Evolutionary conservation across 1,140 invertebrate species (phyloP).

Genomic region (Watersipora subatra): DNA sequence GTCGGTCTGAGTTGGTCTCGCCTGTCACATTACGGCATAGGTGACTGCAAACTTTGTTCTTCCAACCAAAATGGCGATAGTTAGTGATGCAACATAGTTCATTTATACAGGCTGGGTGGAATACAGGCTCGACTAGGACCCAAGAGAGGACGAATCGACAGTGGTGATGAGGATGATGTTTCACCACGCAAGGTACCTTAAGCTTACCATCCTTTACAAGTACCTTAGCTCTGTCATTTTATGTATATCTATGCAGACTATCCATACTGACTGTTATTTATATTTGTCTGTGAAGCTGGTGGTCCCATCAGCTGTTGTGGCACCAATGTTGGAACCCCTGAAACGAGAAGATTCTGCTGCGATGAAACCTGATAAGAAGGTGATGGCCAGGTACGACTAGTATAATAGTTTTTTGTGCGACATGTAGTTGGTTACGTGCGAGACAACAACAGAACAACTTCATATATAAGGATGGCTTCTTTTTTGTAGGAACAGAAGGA

Average conservation of each 20-base stretch:
- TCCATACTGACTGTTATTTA: too few species aligned
- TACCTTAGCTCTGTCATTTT: too few species aligned
- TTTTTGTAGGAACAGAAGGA: conserved; percentile 61
- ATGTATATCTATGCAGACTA: too few species aligned
- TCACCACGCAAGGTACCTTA: too few species aligned
- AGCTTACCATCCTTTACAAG: too few species aligned
- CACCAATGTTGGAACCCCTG: not conserved
- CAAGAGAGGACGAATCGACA: not conserved
- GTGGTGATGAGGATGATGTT: not conserved
- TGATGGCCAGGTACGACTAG: not conserved
- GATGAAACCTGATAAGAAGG: not conserved
- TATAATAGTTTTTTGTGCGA: too few species aligned
- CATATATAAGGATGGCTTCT: too few species aligned
- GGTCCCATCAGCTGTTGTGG: not conserved
- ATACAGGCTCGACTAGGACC: not conserved
- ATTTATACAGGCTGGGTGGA: not conserved
- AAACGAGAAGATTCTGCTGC: not conserved
- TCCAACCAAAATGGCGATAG: too few species aligned
- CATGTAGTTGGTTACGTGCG: not conserved
- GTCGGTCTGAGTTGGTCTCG: too few species aligned
- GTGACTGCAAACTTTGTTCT: too few species aligned
- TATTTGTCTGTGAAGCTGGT: not conserved
- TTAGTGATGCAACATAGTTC: too few species aligned
- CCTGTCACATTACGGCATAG: too few species aligned
- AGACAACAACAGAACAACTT: not conserved